Base-by-base conservation (phyloP, 2,113 vertebrate genomes). In the Charadrius vociferus region DNA sequence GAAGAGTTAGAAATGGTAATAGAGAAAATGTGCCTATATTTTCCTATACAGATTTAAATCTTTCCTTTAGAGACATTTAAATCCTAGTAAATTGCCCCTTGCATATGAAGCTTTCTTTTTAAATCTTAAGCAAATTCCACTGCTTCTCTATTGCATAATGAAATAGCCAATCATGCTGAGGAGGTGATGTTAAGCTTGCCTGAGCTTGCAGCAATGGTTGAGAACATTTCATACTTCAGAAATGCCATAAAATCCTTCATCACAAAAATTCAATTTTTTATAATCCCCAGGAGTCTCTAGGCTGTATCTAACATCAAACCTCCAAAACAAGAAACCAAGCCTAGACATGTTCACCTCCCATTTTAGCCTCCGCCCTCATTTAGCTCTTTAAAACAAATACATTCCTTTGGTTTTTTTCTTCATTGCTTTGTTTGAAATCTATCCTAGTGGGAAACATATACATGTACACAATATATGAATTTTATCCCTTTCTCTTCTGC, bases 61-160 rank as follows among this genome's bases (percentile, higher is more conserved):
- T 79, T 96, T 94, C 43, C 92, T 94, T 96, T 86, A 93, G 96
- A 96, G 93, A 94, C 70, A 91, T 94, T 96, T 92, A 97, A 97
- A 97, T 92, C 90, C 94, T 41, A 50, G 68, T 86, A 97, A 97
- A 96, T 97, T 97, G 66, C 68, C 86, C 85, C 65, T 79, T 95
- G 79, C 91, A 92, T 90, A 80, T 52, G 78, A 95, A 95, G 90
- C 70, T 92, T 96, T 94, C 70, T 93, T 97, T 93, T 77, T 91
- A 97, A 96, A 95, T 93, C 96, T 96, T 96, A 93, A 95, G 81
- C 71, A 96, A 97, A 97, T 96, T 95, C 88, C 90, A 89, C 20
- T 84, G 62, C 72, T 87, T 82, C 88, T 88, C 90, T 87, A 73
- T 65, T 91, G 89, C 85, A 94, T 94, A 95, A 95, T 80, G 81